Evolutionary conservation across 2,888 invertebrate species (phyloP), one percentile per base, ranked within the genome.

Genomic region (Leptopterna dolabrata): DNA sequence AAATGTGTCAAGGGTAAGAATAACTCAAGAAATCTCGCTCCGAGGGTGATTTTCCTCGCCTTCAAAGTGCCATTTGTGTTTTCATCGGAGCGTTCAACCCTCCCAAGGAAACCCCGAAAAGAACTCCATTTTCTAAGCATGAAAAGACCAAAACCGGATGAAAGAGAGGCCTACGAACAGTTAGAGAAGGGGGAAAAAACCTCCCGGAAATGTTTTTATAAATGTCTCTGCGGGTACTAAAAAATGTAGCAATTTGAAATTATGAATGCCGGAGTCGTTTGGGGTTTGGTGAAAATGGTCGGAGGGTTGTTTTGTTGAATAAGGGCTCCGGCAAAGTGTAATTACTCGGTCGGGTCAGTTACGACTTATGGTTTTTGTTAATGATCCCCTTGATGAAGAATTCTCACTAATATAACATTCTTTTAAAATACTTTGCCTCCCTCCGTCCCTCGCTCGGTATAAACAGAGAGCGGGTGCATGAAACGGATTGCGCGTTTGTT

Each of bases 371-470:
- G 51, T 81, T 81, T 81, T 81, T 55, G 81, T 47, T 81, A 81
- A 81, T 81, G 81, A 81, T 81, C 81, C n/a, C 81, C 81, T 47
- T 81, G 81, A 81, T 81, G 81, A 81, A 81, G 81, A 81, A 81
- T 81, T 81, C 81, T 55, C 81, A 81, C 51, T 81, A 55, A 81
- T 81, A 81, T 81, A 81, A 81, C 81, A 81, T 81, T 81, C 81
- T 81, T 81, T 81, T 55, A 55, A 51, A 81, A 81, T 81, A 81
- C 81, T 81, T 81, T 27, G 45, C 30, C 30, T 30, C 51, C 30
- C 78, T 14, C 29, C 55, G 29, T 30, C n/a, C n/a, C n/a, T n/a
- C n/a, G n/a, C 36, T 13, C n/a, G 11, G 51, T 29, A 30, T 45
- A 55, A 30, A 30, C 29, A 47, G 81, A 47, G 27, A 30, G 29